Evolutionary conservation across 2,888 invertebrate species (phyloP), one percentile per base, ranked within the genome.

Genomic region (Belgica antarctica): DNA sequence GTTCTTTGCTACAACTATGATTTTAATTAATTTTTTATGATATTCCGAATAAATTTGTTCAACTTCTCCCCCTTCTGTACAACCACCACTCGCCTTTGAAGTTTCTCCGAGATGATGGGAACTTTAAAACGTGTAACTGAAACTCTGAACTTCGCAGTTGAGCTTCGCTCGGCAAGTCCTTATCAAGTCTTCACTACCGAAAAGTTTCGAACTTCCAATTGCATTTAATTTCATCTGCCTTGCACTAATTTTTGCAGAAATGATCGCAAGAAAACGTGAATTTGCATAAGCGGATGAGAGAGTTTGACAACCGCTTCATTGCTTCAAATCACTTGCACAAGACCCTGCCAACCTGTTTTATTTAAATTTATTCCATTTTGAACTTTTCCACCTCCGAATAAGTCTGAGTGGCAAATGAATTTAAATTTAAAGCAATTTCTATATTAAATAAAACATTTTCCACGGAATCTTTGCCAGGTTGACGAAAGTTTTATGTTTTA

Each of bases 361-460:
- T 52, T 52, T 52, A 52, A 52, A 52, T 52, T 52, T 52, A 52
- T 52, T 19, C 52, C 17, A 52, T 52, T 52, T 52, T 52, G n/a
- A 52, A 52, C 52, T 52, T 52, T 52, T 52, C 5, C 17, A 7
- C 41, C 22, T 52, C 22, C 52, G 22, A n/a, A n/a, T n/a, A n/a
- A n/a, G n/a, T 8, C 41, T 52, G 17, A 2, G n/a, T n/a, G n/a
- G 52, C 17, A 52, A 52, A 52, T 52, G 52, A 52, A 52, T 52
- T 52, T 52, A 52, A 52, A 19, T 52, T 41, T 22, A 22, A 19
- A 52, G 22, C 52, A 52, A 52, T 52, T 52, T 52, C 22, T 52
- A 22, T 22, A 52, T 52, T 52, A 41, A 41, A 41, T 15, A 15
- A 41, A 3, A n/a, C n/a, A n/a, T 10, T 41, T 41, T 41, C 41